phyloP scores from a whole-genome alignment of 2,797 vertebrate species.

The Mormyrus hasselquistii region DNA sequence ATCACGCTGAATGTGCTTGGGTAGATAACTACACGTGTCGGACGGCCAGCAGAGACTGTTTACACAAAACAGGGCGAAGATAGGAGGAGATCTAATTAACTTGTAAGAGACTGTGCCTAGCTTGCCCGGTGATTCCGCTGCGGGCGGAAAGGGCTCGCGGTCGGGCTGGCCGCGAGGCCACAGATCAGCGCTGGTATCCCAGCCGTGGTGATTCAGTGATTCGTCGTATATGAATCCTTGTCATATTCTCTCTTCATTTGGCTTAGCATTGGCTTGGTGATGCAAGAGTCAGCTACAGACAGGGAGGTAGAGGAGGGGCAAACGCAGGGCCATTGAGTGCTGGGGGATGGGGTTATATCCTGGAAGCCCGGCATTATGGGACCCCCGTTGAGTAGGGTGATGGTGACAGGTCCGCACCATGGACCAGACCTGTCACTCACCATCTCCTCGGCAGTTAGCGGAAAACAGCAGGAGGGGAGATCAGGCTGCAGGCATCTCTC shows the following conservation, averaged over 20 bases:
- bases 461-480: slow-evolving; percentile 38
- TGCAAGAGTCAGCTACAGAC: slow-evolving; percentile 59
- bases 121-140: slow-evolving; percentile 42
- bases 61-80: slow-evolving; percentile 53
- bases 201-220: slow-evolving; percentile 65
- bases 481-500: slow-evolving; percentile 22
- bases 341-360: slow-evolving; percentile 47
- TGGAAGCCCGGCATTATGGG: slow-evolving; percentile 53
- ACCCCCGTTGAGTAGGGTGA: slow-evolving; percentile 67
- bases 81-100: slow-evolving; percentile 59
- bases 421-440: slow-evolving; percentile 63
- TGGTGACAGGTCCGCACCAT: slow-evolving; percentile 59
- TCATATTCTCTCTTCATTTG: slow-evolving; percentile 59
- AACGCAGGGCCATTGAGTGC: slow-evolving; percentile 53
- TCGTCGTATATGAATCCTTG: slow-evolving; percentile 53
- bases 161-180: slow-evolving; percentile 45
- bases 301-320: slow-evolving; percentile 17
- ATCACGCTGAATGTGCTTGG: slow-evolving; percentile 58
- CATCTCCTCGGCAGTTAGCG: slow-evolving; percentile 41
- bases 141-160: slow-evolving; percentile 48
- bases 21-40: slow-evolving; percentile 61
- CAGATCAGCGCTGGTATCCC: slow-evolving; percentile 68
- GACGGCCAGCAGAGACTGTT: slow-evolving; percentile 56
- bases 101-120: slow-evolving; percentile 53
- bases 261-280: slow-evolving; percentile 56